phyloP scores from a whole-genome alignment of 2,888 invertebrate genomes.

The Alviniconcha strummeri region DNA sequence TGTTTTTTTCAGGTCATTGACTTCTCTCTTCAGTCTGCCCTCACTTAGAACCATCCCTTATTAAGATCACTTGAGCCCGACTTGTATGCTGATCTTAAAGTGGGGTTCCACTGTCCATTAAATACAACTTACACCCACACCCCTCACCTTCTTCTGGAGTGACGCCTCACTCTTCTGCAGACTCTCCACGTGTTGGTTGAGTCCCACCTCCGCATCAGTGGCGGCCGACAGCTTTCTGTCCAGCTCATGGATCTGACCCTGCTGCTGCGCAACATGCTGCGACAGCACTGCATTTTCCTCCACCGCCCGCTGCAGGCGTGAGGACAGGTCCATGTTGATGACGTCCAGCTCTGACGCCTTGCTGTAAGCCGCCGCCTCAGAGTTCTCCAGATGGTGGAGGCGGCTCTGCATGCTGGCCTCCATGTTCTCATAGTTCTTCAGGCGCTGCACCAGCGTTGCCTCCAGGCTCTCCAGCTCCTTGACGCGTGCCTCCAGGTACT shows the following conservation, averaged over 20 bases:
- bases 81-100: too few species aligned
- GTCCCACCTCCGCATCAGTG: slow-evolving; percentile 51
- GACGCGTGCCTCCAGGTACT: slow-evolving; percentile 56
- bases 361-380: slow-evolving; percentile 59
- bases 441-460: slow-evolving; percentile 51
- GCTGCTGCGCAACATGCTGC: slow-evolving; percentile 52
- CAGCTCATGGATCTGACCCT: slow-evolving; percentile 54
- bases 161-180: slow-evolving; percentile 53
- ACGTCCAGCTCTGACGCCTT: slow-evolving; percentile 60
- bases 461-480: slow-evolving; percentile 61
- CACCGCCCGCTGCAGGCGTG: slow-evolving; percentile 56
- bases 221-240: slow-evolving; percentile 51
- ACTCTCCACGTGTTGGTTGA: slow-evolving; percentile 54
- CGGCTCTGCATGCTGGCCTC: slow-evolving; percentile 53
- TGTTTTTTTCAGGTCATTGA: too few species aligned
- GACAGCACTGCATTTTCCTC: slow-evolving; percentile 60
- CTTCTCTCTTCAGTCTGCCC: too few species aligned
- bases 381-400: slow-evolving; percentile 58
- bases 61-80: too few species aligned
- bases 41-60: too few species aligned
- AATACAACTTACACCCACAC: too few species aligned
- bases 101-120: too few species aligned
- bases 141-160: slow-evolving; percentile 53
- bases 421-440: slow-evolving; percentile 58
- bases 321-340: slow-evolving; percentile 58